These are phyloP conservation scores for Nothobranchius furzeri DNA, from an alignment of 2,113 vertebrate genomes.

Conservation along the genomic window DNA sequence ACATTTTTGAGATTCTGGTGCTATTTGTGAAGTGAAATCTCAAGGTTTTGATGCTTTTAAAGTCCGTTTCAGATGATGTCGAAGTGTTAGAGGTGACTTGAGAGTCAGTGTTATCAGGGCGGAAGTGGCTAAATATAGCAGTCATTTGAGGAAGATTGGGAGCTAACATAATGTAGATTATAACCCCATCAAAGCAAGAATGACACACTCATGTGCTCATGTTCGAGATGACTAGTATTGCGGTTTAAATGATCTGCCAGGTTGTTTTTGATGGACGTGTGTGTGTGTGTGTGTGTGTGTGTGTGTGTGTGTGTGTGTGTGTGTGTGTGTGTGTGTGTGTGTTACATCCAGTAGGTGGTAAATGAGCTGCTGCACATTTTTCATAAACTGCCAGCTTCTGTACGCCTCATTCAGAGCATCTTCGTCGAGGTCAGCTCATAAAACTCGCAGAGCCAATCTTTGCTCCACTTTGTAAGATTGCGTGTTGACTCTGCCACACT, in stretches of 20 bases:
- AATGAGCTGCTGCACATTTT: conserved; percentile 53
- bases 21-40: conserved; percentile 4
- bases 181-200: conserved; percentile 20
- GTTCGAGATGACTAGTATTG: conserved; percentile 4
- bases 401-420: neutral
- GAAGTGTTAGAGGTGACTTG: neutral
- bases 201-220: neutral
- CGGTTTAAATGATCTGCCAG: conserved; percentile 25
- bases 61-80: conserved; percentile 11
- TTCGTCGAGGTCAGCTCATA: conserved; percentile 28
- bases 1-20: neutral
- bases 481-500: conserved; percentile 33
- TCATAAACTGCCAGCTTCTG: conserved; percentile 31
- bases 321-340: neutral
- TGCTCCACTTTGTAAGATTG: conserved; percentile 49
- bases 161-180: conserved; percentile 31
- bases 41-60: conserved; percentile 10
- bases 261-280: conserved; percentile 8
- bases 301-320: no score
- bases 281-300: neutral
- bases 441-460: conserved; percentile 34
- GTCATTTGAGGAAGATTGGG: neutral
- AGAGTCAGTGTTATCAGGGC: conserved; percentile 13
- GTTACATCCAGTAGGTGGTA: conserved; percentile 29
- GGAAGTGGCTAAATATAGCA: conserved; percentile 28